Evolutionary conservation across 2,113 vertebrate genomes (phyloP), one percentile per base, ranked within the genome.

Genomic region (Ctenomys sociabilis): DNA sequence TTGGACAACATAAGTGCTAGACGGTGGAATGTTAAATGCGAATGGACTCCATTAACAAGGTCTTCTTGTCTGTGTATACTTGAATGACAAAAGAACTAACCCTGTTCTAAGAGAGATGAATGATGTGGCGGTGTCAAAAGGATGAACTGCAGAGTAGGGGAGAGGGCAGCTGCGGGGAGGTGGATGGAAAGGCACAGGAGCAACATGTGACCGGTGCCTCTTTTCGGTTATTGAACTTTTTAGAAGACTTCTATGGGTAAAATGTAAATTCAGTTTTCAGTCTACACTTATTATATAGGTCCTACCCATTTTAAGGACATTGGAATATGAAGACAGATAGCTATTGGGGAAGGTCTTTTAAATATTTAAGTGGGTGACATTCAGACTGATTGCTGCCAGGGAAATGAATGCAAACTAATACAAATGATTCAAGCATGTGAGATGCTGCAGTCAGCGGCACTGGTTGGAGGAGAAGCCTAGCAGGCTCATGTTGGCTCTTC

Each of bases 361-460:
- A 95, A 75, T 94, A 80, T 85, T 91, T 91, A 91, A 95, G 43
- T 87, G 91, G 49, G 40, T 72, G 21, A 32, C 80, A 82, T 85
- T 90, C 59, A 85, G 61, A n/a, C 14, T 37, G 43, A 26, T 59
- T 45, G 21, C 77, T 59, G 17, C 75, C 54, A 84, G 63, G 43
- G 84, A 93, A 94, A 59, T 68, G 26, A 88, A 90, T 85, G 77
- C 68, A 78, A 84, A 88, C 66, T 26, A 82, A 90, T 78, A 82
- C 43, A 75, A 85, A 91, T 24, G 54, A 68, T 93, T 93, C 81
- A 85, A 83, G 45, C 70, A 66, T 66, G 64, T 19, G 43, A 91
- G 61, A 30, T 66, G 14, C 21, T 90, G 6, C 68, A 84, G 35
- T 52, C 35, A 26, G 57, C n/a, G 45, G n/a, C 21, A 43, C 35